Evolutionary conservation across 2,113 vertebrate species (phyloP).

Genomic region (Brienomyrus longianalis): DNA sequence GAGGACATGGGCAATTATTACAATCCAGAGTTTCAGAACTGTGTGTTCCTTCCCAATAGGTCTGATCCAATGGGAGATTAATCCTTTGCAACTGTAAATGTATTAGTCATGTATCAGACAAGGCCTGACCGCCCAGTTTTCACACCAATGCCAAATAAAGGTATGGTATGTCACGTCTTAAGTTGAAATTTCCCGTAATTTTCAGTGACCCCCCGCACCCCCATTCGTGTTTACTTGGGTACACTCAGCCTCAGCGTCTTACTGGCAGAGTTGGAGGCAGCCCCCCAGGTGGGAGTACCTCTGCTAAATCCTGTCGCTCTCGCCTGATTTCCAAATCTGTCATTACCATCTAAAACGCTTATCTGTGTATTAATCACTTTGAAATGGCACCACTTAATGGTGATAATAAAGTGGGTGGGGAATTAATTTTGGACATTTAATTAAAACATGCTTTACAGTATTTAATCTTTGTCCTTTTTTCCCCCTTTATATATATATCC

Average conservation of each 20-base stretch:
- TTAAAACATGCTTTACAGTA: slow-evolving; percentile 12
- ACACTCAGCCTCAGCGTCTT: background rate
- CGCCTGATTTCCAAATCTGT: background rate
- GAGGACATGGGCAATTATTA: background rate
- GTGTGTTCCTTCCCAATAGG: background rate
- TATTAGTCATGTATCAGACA: background rate
- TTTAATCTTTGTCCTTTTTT: background rate
- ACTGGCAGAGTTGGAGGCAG: background rate
- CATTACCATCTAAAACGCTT: background rate
- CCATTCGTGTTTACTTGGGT: background rate
- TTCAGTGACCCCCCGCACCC: too few species aligned
- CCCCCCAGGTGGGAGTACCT: background rate
- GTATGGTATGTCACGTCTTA: background rate
- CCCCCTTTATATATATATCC: background rate
- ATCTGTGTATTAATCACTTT: background rate
- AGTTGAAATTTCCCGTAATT: background rate
- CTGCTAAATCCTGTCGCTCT: background rate
- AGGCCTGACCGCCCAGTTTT: background rate
- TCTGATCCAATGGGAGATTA: slow-evolving; percentile 8
- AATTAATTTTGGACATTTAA: background rate
- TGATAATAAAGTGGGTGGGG: background rate
- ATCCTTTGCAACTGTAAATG: slow-evolving; percentile 2
- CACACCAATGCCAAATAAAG: background rate
- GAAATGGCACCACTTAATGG: slow-evolving; percentile 6
- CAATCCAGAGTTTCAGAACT: background rate